A percentile compares a stretch with the other conserved stretches of the same genome.
These are phyloP conservation scores for Sericinus montela DNA, from an alignment of 2,888 invertebrate species.

Conservation along the genomic window DNA sequence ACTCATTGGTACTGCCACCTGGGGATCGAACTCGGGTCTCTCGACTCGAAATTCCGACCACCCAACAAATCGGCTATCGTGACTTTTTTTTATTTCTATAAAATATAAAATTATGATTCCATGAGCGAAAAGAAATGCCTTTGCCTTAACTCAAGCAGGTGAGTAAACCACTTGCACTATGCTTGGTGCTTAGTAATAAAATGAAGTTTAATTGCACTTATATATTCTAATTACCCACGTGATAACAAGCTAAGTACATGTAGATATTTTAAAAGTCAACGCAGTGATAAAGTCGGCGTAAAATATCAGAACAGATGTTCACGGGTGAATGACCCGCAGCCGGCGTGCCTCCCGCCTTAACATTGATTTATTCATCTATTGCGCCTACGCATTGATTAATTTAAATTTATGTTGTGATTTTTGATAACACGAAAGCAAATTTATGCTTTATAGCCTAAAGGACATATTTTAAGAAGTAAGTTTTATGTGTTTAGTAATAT, in stretches of 20 bases:
- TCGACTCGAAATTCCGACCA: too few relatives aligned
- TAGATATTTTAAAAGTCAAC: constrained; percentile 41
- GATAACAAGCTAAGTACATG: constrained; percentile 32
- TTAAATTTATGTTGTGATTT: constrained; percentile 36
- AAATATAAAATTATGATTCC: too few relatives aligned
- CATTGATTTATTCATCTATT: constrained; percentile 54
- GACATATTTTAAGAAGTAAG: too few relatives aligned
- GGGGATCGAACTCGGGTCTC: too few relatives aligned
- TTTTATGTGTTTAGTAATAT: too few relatives aligned
- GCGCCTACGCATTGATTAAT: constrained; percentile 43
- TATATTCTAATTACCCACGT: constrained; percentile 32
- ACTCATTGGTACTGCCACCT: too few relatives aligned
- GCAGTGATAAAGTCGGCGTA: constrained; percentile 56
- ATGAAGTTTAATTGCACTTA: constrained; percentile 20
- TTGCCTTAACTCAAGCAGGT: neutral
- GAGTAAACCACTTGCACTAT: neutral
- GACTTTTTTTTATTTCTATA: too few relatives aligned
- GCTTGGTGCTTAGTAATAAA: neutral
- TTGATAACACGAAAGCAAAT: constrained; percentile 30
- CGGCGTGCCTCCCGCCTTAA: constrained; percentile 40
- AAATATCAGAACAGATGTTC: constrained; percentile 74
- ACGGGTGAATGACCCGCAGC: constrained; percentile 55
- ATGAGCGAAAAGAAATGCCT: neutral
- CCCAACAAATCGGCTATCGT: too few relatives aligned
- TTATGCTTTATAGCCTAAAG: constrained; percentile 15